These are phyloP conservation scores for Torymus aiolomorphi DNA, from an alignment of 2,888 invertebrate genomes.

Conservation along the genomic window DNA sequence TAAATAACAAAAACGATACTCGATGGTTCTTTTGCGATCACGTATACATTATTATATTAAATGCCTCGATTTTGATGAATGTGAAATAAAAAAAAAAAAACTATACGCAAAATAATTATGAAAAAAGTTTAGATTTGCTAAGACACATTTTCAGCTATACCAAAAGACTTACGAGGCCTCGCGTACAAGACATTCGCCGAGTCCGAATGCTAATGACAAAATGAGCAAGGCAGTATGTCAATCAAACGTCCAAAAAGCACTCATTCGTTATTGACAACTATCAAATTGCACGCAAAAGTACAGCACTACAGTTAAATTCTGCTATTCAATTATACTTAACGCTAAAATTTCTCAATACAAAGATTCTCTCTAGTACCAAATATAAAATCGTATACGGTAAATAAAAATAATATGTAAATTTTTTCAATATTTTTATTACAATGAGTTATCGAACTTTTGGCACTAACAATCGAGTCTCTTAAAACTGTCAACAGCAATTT, in stretches of 20 bases:
- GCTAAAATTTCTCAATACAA: slow-evolving; percentile 9
- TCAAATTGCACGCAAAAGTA: slow-evolving; percentile 5
- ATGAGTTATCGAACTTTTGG: neutral
- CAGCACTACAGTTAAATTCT: slow-evolving; percentile 2
- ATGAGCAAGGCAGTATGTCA: slow-evolving; percentile 24
- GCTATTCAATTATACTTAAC: slow-evolving; percentile 7
- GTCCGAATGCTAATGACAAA: slow-evolving; percentile 25
- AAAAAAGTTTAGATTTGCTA: slow-evolving; percentile 32
- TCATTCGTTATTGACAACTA: neutral
- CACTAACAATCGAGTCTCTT: neutral
- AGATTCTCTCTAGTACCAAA: neutral
- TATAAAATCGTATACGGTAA: neutral
- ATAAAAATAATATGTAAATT: neutral
- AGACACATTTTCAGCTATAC: slow-evolving; percentile 23
- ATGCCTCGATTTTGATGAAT: slow-evolving; percentile 32
- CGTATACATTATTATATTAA: slow-evolving; percentile 24
- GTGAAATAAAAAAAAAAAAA: neutral
- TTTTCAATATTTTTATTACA: slow-evolving; percentile 14
- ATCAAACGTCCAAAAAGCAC: slow-evolving; percentile 25
- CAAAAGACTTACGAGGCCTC: slow-evolving; percentile 29
- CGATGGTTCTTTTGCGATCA: slow-evolving; percentile 13
- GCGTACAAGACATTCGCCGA: slow-evolving; percentile 12
- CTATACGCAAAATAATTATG: neutral
- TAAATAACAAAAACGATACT: slow-evolving; percentile 38
- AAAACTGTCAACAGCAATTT: no score